Percentiles rank a stretch among this genome's conserved stretches.
phyloP scores from a whole-genome alignment of 2,888 invertebrate species.

The Poecilus cupreus region DNA sequence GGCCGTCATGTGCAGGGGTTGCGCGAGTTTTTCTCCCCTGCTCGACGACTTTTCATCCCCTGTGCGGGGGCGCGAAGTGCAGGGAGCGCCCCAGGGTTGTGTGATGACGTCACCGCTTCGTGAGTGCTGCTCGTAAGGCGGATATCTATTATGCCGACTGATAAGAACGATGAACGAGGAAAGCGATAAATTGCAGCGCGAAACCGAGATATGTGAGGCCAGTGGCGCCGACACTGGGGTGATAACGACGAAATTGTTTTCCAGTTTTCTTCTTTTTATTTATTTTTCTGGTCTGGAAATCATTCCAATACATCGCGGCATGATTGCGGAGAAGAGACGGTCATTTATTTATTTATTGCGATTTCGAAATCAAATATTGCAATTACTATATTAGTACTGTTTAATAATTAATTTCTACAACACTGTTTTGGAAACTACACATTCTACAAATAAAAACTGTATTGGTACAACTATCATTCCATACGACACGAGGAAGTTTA shows the following conservation, averaged over 20 bases:
- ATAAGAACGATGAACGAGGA: slow-evolving; percentile 56
- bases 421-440: too few relatives aligned
- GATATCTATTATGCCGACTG: slow-evolving; percentile 58
- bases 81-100: not conserved
- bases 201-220: slow-evolving; percentile 49
- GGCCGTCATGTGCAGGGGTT: slow-evolving; percentile 30
- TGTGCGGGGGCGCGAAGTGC: not conserved
- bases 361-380: not conserved
- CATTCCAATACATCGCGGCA: not conserved
- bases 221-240: slow-evolving; percentile 44
- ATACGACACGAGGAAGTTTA: too few relatives aligned
- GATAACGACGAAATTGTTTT: slow-evolving; percentile 23
- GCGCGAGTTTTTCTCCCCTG: slow-evolving; percentile 5
- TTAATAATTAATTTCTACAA: too few relatives aligned
- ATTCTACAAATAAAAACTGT: too few relatives aligned
- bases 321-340: not conserved
- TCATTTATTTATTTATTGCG: not conserved
- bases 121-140: slow-evolving; percentile 52
- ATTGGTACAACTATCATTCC: too few relatives aligned
- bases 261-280: slow-evolving; percentile 5
- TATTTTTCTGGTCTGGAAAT: not conserved
- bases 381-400: too few relatives aligned
- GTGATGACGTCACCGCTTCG: slow-evolving; percentile 37
- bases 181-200: slow-evolving; percentile 49
- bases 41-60: slow-evolving; percentile 11